Conservation (phyloP, 2,888 invertebrate species). For the Sarcophaga rosellei region DNA sequence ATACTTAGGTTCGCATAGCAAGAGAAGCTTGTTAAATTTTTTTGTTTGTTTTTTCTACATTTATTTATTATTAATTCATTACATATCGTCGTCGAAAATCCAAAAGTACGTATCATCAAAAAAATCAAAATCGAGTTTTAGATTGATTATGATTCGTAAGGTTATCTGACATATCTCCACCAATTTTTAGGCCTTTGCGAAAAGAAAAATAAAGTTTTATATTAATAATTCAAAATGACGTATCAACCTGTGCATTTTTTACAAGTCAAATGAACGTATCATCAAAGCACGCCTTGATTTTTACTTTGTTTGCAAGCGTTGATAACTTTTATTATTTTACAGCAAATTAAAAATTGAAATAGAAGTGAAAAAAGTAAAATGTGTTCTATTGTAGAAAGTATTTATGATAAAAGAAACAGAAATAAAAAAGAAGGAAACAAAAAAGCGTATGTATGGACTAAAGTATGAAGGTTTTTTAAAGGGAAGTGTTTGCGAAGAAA, state of each 20-base stretch:
- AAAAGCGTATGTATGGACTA: conserved; percentile 2
- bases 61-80: too few relatives aligned
- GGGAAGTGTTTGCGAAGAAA: background rate
- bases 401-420: background rate
- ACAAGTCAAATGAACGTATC: background rate
- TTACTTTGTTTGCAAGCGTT: background rate
- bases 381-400: background rate
- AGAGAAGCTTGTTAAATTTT: too few relatives aligned
- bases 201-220: background rate
- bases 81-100: background rate
- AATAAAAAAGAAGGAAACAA: background rate
- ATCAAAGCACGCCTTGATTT: background rate
- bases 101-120: background rate
- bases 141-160: background rate
- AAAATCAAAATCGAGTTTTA: background rate
- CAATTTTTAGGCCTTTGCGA: background rate
- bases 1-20: too few relatives aligned
- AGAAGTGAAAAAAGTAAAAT: too few relatives aligned
- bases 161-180: too few relatives aligned
- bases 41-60: too few relatives aligned
- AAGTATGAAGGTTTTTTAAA: background rate
- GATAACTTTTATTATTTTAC: background rate
- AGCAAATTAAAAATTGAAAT: background rate
- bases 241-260: background rate
- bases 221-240: background rate